Evolutionary conservation across 2,888 invertebrate genomes (phyloP).

Genomic region (Heliconius charithonia): DNA sequence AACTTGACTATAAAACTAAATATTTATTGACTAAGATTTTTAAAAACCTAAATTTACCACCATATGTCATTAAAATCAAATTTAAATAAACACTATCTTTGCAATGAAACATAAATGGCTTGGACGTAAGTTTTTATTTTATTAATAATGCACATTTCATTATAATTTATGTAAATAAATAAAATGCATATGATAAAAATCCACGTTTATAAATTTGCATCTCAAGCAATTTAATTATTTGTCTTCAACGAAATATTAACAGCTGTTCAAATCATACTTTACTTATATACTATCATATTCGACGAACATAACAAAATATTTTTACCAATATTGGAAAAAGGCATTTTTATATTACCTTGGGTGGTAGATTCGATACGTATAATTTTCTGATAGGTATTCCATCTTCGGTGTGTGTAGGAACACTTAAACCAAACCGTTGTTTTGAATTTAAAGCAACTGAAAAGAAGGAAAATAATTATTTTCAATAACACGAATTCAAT

Average conservation of each 20-base stretch:
- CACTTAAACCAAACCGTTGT: slow-evolving; percentile 61
- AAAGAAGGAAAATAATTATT: slow-evolving; percentile 49
- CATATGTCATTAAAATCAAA: background rate
- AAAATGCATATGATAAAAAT: background rate
- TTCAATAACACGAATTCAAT: background rate
- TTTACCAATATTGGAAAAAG: background rate
- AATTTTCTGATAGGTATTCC: slow-evolving; percentile 84
- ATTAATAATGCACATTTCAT: background rate
- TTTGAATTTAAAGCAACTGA: slow-evolving; percentile 65
- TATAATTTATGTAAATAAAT: background rate
- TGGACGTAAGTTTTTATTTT: background rate
- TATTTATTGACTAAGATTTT: background rate
- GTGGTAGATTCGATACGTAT: slow-evolving; percentile 83
- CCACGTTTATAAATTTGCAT: background rate
- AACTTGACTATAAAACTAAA: background rate
- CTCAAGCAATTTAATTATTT: background rate
- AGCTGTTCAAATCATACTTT: background rate
- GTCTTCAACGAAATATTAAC: background rate
- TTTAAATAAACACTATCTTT: background rate
- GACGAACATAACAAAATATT: background rate
- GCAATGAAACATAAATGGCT: background rate
- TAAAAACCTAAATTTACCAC: background rate
- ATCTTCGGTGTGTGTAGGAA: slow-evolving; percentile 82
- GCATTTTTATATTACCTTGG: slow-evolving; percentile 69
- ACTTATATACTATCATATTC: background rate